Percentiles rank a stretch among this genome's conserved stretches.
These are phyloP conservation scores for Drosophila seclusa DNA, from an alignment of 2,888 invertebrate species.

Conservation along the genomic window DNA sequence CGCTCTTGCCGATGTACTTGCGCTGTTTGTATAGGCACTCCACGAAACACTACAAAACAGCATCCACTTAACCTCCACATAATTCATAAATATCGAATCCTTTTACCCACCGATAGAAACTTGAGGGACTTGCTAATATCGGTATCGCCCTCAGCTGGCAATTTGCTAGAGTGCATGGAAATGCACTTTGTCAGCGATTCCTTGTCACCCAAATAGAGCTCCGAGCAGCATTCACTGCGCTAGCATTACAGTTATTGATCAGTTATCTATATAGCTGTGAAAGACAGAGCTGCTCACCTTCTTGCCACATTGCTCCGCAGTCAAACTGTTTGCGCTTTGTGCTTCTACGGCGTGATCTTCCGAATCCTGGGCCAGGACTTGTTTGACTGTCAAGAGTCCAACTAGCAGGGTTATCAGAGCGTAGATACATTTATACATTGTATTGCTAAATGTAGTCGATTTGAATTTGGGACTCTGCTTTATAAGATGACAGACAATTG, in stretches of 20 bases:
- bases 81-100: not conserved
- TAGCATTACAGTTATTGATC: conserved; percentile 9
- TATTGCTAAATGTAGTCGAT: conserved; percentile 12
- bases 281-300: conserved; percentile 35
- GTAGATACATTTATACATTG: conserved; percentile 12
- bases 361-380: conserved; percentile 29
- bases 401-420: not conserved
- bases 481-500: conserved; percentile 43
- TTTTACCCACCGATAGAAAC: conserved; percentile 66
- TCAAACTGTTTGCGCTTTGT: conserved; percentile 10
- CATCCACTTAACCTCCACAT: not conserved
- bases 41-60: conserved; percentile 60
- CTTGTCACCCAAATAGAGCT: conserved; percentile 49
- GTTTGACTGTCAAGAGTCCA: not conserved
- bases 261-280: not conserved
- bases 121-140: conserved; percentile 42
- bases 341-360: conserved; percentile 21
- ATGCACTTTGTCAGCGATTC: conserved; percentile 62
- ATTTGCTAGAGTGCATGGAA: conserved; percentile 60
- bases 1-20: conserved; percentile 73
- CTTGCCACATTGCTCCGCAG: conserved; percentile 45
- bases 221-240: conserved; percentile 62
- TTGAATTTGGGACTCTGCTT: conserved; percentile 10
- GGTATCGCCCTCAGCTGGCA: conserved; percentile 49
- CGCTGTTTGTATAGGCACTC: conserved; percentile 72